A percentile compares a stretch with the other conserved stretches of the same genome.
phyloP scores from a whole-genome alignment of 2,797 vertebrate genomes.

The Rachycentron canadum region DNA sequence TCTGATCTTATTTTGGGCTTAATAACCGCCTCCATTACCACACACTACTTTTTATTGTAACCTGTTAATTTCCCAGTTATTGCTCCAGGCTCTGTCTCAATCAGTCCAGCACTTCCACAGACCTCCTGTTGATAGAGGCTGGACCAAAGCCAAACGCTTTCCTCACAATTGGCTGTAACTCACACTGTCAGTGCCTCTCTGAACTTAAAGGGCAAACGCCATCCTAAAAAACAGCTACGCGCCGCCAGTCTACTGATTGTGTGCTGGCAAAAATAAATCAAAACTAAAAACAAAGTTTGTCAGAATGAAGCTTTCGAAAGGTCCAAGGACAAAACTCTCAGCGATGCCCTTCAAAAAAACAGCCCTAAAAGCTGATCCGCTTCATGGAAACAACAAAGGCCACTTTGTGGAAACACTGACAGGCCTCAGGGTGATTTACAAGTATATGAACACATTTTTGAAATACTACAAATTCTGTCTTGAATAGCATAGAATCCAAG shows the following conservation, averaged over 20 bases:
- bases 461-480: constrained; percentile 32
- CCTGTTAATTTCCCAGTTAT: constrained; percentile 27
- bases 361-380: background rate
- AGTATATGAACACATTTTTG: background rate
- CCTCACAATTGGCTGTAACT: background rate
- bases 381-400: constrained; percentile 14
- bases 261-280: no score
- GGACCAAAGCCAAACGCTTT: constrained; percentile 43
- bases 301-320: constrained; percentile 5
- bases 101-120: constrained; percentile 28
- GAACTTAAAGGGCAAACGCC: constrained; percentile 24
- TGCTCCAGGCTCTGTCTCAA: constrained; percentile 27
- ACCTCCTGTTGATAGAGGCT: constrained; percentile 37
- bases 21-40: constrained; percentile 7
- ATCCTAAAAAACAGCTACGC: constrained; percentile 6
- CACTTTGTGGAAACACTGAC: constrained; percentile 10
- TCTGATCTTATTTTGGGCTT: background rate
- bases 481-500: constrained; percentile 24
- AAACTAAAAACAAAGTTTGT: background rate
- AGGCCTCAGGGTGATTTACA: constrained; percentile 6
- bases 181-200: constrained; percentile 1
- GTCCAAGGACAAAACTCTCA: background rate
- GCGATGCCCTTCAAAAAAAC: background rate
- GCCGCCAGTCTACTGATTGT: background rate
- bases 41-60: background rate